Evolutionary conservation across 2,113 vertebrate genomes (phyloP), one percentile per base, ranked within the genome.

Genomic region (Gyps fulvus): DNA sequence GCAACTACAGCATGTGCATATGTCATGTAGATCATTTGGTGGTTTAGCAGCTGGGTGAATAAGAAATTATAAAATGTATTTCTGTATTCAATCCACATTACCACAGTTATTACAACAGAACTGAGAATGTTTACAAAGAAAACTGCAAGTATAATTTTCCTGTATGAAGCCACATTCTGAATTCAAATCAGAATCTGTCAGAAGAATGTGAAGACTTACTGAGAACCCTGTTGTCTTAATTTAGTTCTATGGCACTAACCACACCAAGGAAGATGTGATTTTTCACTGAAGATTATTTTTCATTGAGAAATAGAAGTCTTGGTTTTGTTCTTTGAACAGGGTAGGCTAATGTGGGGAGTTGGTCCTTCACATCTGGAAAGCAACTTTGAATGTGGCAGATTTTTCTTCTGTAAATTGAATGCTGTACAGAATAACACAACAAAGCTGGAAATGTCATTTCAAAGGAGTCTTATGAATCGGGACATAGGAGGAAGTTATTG

Each of bases 11-110:
- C 67, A 23, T 42, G 58, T 93, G 76, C 63, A 9, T 73, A 17
- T 96, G 88, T 89, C 92, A 25, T 45, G 47, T 74, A 92, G 63
- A 81, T 90, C 9, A 79, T 93, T 93, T 89, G 54, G 69, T 96
- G 67, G 62, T 96, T 86, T 85, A 96, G 89, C 57, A 97, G 38
- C 45, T 89, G 67, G 45, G n/a, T 92, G 71, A 95, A 90, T 84
- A 90, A 88, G 87, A 70, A 90, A 27, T 90, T 63, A 59, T 47
- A 85, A 93, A 80, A 70, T 2, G 1, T 58, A 63, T 93, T 90
- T 89, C 69, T 96, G 71, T 69, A 72, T 96, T 95, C 43, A 76
- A 0, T 61, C 40, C 52, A 82, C 69, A 76, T 83, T 89, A 74
- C 58, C 21, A 62, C 67, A 61, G 72, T 79, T 90, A 69, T 20